Evolutionary conservation across 2,888 invertebrate genomes (phyloP), one percentile per base, ranked within the genome.

Genomic region (Sphaerophoria rueppellii): DNA sequence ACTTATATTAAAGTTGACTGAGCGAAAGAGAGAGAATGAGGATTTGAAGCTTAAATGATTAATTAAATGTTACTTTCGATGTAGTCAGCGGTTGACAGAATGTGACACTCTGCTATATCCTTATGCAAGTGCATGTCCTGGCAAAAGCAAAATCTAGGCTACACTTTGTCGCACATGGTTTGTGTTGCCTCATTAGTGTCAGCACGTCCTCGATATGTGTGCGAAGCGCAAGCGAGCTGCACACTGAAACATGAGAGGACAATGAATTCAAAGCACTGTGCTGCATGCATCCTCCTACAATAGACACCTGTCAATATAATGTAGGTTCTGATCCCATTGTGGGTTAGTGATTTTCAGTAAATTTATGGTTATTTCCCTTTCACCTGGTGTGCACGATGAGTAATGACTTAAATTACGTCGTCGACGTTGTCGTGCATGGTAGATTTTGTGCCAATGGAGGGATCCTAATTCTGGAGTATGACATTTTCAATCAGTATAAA

Each of bases 21-120:
- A 60, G 72, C 72, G 69, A 43, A 9, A 7, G 78, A 48, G 34
- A 50, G 34, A 9, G 65, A 43, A 75, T 79, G 69, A 83, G 72
- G 80, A 80, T 43, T 75, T 69, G 80, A 83, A 75, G 83, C 61
- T 75, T 80, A 83, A 83, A 83, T 83, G 83, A 83, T 83, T 83
- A 83, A 83, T 83, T 83, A 83, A 83, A 83, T 72, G 83, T 69
- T 83, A 80, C 83, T 83, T 80, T 83, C 67, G 65, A 72, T 76
- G 72, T 67, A 67, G 54, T 67, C 54, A 71, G 48, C 16, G 57
- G 74, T 63, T 57, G 43, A 43, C 57, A 58, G 60, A 37, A 40
- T 65, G 55, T n/a, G 16, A 46, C 9, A 43, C 34, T 34, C 34
- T 46, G 34, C 48, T 4, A 24, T 63, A 48, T 16, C 4, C 6